phyloP scores from a whole-genome alignment of 2,888 invertebrate species.

The Rhamnusium bicolor region DNA sequence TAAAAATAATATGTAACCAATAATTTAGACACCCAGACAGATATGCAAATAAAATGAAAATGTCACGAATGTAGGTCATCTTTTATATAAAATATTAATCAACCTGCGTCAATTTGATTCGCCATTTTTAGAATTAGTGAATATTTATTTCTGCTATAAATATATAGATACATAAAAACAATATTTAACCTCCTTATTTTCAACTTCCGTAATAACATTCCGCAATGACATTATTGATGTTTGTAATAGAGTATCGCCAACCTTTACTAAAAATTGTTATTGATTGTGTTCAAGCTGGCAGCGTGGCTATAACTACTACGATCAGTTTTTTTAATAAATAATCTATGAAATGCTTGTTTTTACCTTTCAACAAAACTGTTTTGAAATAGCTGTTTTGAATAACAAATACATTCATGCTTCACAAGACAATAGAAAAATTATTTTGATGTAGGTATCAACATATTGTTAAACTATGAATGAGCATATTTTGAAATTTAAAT shows the following conservation, averaged over 20 bases:
- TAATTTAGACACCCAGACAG: neutral
- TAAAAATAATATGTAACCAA: neutral
- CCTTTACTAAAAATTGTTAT: neutral
- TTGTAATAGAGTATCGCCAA: neutral
- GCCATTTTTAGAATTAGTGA: neutral
- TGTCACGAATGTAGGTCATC: neutral
- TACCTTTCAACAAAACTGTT: slow-evolving; percentile 21
- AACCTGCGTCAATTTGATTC: neutral
- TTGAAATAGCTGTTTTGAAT: slow-evolving; percentile 25
- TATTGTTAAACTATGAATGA: slow-evolving; percentile 29
- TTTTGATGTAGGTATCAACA: slow-evolving; percentile 19
- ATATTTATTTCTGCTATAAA: neutral
- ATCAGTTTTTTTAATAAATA: neutral
- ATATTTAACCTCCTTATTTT: slow-evolving; percentile 4
- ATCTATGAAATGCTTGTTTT: neutral
- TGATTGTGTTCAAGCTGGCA: neutral
- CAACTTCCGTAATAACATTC: neutral
- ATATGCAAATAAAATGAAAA: neutral
- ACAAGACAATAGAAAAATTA: slow-evolving; percentile 24
- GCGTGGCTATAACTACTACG: neutral
- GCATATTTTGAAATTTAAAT: slow-evolving; percentile 29
- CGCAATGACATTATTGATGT: neutral
- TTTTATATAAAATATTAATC: neutral
- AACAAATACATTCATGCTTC: slow-evolving; percentile 15
- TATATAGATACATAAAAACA: neutral